Evolutionary conservation across 2,888 invertebrate species (phyloP).

Genomic region (Noctua janthe): DNA sequence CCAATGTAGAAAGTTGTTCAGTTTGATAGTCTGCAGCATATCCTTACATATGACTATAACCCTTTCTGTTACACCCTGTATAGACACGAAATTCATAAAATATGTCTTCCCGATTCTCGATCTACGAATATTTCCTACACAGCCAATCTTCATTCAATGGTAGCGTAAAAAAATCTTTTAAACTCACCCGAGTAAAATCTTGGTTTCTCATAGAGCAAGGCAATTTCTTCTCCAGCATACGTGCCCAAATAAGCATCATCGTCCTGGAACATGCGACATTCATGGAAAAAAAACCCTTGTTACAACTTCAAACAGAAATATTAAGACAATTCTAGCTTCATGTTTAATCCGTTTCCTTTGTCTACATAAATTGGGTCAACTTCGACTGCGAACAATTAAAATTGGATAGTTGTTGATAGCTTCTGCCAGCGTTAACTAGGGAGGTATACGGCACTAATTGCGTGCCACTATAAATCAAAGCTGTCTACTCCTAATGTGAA

Average conservation of each 20-base stretch:
- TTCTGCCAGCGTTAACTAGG: neutral
- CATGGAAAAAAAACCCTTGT: neutral
- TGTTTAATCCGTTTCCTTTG: neutral
- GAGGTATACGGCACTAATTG: constrained; percentile 23
- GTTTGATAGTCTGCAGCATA: no score
- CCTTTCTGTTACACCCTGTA: neutral
- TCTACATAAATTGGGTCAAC: constrained; percentile 2
- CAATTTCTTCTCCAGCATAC: constrained; percentile 72
- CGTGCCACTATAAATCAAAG: constrained; percentile 13
- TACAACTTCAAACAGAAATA: neutral
- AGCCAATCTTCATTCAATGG: neutral
- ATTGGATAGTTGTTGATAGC: constrained; percentile 17
- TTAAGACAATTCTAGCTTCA: neutral
- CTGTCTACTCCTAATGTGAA: constrained; percentile 18
- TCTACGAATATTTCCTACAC: neutral
- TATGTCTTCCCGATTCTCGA: neutral
- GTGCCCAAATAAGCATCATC: constrained; percentile 77
- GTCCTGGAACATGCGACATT: constrained; percentile 67
- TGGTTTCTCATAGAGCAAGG: constrained; percentile 64
- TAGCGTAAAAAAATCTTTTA: neutral
- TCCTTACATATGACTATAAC: no score
- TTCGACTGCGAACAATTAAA: constrained; percentile 20
- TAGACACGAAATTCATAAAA: neutral
- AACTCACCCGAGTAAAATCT: constrained; percentile 60
- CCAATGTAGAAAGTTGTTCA: no score